Conservation (phyloP, 1,140 invertebrate species). For the Callitettix versicolor region DNA sequence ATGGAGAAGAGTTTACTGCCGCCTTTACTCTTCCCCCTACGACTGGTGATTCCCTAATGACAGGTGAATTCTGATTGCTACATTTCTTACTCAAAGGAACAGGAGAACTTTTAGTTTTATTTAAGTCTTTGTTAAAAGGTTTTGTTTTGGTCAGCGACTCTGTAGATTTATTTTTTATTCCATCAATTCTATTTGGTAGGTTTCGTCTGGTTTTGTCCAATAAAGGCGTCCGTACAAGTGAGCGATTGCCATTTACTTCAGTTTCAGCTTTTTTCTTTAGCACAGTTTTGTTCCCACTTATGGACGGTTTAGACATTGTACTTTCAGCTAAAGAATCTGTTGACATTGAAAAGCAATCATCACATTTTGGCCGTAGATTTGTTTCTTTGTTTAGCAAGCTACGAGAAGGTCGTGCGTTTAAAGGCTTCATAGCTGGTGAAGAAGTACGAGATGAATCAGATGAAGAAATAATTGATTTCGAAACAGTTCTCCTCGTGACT, state of each 20-base stretch:
- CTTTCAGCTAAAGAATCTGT: constrained; percentile 17
- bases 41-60: background rate
- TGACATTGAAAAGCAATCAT: constrained; percentile 17
- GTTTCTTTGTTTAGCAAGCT: background rate
- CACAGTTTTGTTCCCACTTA: background rate
- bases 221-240: background rate
- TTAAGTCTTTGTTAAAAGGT: background rate
- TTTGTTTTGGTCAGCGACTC: background rate
- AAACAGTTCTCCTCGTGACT: background rate
- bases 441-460: constrained; percentile 52
- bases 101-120: constrained; percentile 5
- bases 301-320: background rate
- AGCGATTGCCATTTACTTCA: background rate
- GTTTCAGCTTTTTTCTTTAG: constrained; percentile 6
- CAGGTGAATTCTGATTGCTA: background rate
- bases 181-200: background rate
- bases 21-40: background rate
- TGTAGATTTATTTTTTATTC: background rate
- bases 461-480: constrained; percentile 37
- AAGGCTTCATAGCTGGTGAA: constrained; percentile 49
- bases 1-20: constrained; percentile 2
- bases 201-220: background rate
- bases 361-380: background rate
- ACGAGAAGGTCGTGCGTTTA: constrained; percentile 14
- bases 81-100: constrained; percentile 4